Evolutionary conservation across 2,797 vertebrate species (phyloP), one percentile per base, ranked within the genome.

Genomic region (Onychomys arenicola): DNA sequence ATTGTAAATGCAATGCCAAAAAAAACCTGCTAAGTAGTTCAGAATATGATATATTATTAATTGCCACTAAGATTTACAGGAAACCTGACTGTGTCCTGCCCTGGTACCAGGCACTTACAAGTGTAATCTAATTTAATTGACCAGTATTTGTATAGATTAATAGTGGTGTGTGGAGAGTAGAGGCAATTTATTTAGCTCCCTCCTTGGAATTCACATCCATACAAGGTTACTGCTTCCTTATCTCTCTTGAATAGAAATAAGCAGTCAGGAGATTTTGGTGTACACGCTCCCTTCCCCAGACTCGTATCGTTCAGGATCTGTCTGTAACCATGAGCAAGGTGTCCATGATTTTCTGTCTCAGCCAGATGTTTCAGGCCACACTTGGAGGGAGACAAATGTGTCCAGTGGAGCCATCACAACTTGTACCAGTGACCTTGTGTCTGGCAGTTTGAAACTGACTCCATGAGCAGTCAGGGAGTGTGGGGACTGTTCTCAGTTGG

Each of bases 61-160:
- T 95, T 75, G 80, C 43, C 49, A 81, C 37, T 90, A 93, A 97
- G 93, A 94, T 86, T 96, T 95, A 93, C 88, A 95, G 37, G 83
- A 95, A 89, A 27, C 29, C 57, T 94, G 91, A 90, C 81, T 82
- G 61, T 94, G 78, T 92, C 46, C 11, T 37, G 32, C 13, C 49
- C 46, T 81, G 32, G 27, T 95, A 78, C 92, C 78, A 97, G 93
- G 63, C 43, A 77, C 73, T 96, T 92, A 77, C 16, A 97, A 73
- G n/a, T 95, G 43, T 94, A 89, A 91, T 83, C 88, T 96, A 91
- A 96, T 97, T 96, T 92, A 96, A 94, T 73, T 96, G 90, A 92
- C 82, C 46, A 92, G 81, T 86, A 82, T 96, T 95, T 96, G 77
- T 96, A 76, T 86, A 97, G 92, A 89, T 97, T 96, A 96, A 96